Evolutionary conservation across 2,113 vertebrate genomes (phyloP).

Genomic region (Bujurquina vittata): DNA sequence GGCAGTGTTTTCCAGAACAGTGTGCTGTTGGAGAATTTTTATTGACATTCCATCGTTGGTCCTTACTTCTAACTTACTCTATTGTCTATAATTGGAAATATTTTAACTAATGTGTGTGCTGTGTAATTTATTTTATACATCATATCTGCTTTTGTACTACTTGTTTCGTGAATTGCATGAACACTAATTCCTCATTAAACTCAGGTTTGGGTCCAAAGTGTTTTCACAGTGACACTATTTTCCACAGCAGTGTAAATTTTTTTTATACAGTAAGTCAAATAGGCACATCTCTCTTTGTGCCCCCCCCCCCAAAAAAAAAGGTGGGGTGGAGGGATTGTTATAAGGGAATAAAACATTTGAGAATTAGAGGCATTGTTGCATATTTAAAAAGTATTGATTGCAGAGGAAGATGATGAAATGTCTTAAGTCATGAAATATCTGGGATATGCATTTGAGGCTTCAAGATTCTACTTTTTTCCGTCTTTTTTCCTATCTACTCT

Average conservation of each 20-base stretch:
- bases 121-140: not conserved
- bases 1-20: not conserved
- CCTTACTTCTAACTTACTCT: not conserved
- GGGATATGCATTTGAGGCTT: not conserved
- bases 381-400: too few relatives aligned
- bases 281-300: too few relatives aligned
- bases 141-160: not conserved
- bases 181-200: not conserved
- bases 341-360: too few relatives aligned
- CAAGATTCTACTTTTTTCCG: not conserved
- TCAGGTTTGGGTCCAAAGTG: not conserved
- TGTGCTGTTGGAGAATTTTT: not conserved
- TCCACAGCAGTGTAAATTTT: not conserved
- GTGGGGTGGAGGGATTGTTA: too few relatives aligned
- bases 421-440: not conserved
- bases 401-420: too few relatives aligned
- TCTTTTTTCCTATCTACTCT: not conserved
- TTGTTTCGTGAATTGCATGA: not conserved
- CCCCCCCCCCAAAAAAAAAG: too few relatives aligned
- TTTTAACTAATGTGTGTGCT: not conserved
- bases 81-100: not conserved
- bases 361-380: too few relatives aligned
- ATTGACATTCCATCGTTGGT: not conserved
- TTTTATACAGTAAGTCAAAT: not conserved
- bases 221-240: accelerated